phyloP scores from a whole-genome alignment of 2,888 invertebrate species.

The Cenopis cana region DNA sequence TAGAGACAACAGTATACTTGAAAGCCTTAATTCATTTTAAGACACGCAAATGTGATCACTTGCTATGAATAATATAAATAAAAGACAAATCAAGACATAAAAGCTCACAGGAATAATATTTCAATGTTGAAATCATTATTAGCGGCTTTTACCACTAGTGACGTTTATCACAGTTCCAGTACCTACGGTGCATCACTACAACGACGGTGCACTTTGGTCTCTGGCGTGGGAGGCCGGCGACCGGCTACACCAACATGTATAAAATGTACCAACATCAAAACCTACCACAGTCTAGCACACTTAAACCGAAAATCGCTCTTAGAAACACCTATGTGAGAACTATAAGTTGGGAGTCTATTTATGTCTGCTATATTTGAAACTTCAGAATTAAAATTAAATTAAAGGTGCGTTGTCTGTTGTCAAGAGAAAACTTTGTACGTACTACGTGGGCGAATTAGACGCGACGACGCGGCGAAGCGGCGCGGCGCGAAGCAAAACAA shows the following conservation, averaged over 20 bases:
- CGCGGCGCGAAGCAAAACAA: no score
- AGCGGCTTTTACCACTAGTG: constrained; percentile 17
- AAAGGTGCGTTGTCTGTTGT: no score
- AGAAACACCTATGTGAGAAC: background rate
- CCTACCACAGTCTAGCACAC: background rate
- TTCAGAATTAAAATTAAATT: background rate
- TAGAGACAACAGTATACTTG: background rate
- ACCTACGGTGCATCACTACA: constrained; percentile 8
- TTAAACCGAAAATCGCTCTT: background rate
- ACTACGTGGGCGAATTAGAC: no score
- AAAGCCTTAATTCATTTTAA: background rate
- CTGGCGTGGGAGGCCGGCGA: background rate
- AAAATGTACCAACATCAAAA: background rate
- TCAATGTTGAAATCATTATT: constrained; percentile 25
- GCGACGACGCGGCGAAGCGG: no score
- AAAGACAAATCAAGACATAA: background rate
- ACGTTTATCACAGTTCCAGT: constrained; percentile 30
- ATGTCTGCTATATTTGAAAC: background rate
- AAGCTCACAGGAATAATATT: constrained; percentile 3
- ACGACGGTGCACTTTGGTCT: constrained; percentile 17
- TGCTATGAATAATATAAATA: background rate
- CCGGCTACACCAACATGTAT: background rate
- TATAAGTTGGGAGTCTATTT: background rate
- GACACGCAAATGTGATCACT: no score
- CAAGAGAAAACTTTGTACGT: no score